Evolutionary conservation across 2,888 invertebrate genomes (phyloP).

Genomic region (Petrophora chlorosata): DNA sequence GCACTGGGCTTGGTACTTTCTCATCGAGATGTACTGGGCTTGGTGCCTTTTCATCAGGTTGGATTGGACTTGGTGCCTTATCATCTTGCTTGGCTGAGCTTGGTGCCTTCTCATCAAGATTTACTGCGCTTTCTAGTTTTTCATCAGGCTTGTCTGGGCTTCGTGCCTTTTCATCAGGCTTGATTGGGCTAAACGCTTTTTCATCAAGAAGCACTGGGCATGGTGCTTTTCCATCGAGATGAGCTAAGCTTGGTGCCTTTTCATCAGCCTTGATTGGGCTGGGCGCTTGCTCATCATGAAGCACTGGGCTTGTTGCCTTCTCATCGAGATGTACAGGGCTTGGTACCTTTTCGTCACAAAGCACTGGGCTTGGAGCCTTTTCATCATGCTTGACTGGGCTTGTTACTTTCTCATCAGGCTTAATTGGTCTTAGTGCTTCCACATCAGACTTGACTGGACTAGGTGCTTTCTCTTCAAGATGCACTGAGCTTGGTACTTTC

Average conservation of each 20-base stretch:
- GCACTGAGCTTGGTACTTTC: slow-evolving; percentile 15
- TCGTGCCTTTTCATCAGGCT: slow-evolving; percentile 5
- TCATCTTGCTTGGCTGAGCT: slow-evolving; percentile 18
- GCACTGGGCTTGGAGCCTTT: slow-evolving; percentile 9
- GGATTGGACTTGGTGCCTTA: slow-evolving; percentile 21
- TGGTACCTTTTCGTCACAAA: slow-evolving; percentile 4
- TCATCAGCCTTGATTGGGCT: background rate
- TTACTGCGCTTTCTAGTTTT: background rate
- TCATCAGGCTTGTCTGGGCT: slow-evolving; percentile 6
- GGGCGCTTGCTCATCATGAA: too few species aligned
- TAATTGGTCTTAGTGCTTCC: too few species aligned
- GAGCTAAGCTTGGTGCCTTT: background rate
- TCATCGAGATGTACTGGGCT: too few species aligned
- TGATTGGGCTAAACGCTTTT: slow-evolving; percentile 13
- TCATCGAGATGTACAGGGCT: too few species aligned
- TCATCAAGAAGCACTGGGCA: background rate
- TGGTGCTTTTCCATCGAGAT: background rate
- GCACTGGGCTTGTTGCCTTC: too few species aligned
- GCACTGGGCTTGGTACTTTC: background rate
- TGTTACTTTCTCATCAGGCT: background rate
- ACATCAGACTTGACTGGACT: slow-evolving; percentile 4
- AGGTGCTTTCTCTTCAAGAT: slow-evolving; percentile 14
- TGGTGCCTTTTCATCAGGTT: slow-evolving; percentile 1
- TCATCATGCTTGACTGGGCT: slow-evolving; percentile 8
- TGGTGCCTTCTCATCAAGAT: slow-evolving; percentile 1